phyloP scores from a whole-genome alignment of 2,888 invertebrate species.

The Cryptocephalus moraei region DNA sequence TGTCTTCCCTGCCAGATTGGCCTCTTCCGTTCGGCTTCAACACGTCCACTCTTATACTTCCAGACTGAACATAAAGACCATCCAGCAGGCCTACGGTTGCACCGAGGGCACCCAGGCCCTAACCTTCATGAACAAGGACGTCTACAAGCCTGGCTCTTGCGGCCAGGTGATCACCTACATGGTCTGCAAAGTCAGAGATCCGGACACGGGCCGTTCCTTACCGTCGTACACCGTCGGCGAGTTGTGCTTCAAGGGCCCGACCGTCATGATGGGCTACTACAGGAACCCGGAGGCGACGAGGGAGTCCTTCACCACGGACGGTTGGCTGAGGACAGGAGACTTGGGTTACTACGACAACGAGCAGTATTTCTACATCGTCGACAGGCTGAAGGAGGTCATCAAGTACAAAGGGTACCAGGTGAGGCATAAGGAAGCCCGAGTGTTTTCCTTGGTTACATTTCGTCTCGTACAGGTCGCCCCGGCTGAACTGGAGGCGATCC shows the following conservation, averaged over 20 bases:
- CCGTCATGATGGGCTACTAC: conserved; percentile 59
- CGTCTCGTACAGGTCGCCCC: conserved; percentile 54
- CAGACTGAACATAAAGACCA: conserved; percentile 40
- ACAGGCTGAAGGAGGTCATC: conserved; percentile 80
- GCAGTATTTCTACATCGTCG: conserved; percentile 70
- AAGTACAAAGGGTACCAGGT: conserved; percentile 80
- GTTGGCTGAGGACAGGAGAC: conserved; percentile 73
- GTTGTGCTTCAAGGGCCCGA: conserved; percentile 58
- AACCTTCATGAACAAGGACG: conserved; percentile 26
- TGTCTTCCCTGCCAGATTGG: background rate
- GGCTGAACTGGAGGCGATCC: conserved; percentile 75
- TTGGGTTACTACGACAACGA: conserved; percentile 72
- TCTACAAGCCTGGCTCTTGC: conserved; percentile 47
- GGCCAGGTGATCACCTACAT: conserved; percentile 53
- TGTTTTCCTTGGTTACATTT: background rate
- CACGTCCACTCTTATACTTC: conserved; percentile 1
- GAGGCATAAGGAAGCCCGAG: background rate
- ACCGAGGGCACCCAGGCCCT: conserved; percentile 61
- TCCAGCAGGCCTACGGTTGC: conserved; percentile 66
- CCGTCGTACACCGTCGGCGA: conserved; percentile 64
- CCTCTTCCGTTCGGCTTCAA: background rate
- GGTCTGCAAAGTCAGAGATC: conserved; percentile 52
- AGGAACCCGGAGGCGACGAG: conserved; percentile 55
- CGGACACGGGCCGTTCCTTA: conserved; percentile 49
- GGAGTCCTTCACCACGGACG: conserved; percentile 58